A percentile compares a stretch with the other conserved stretches of the same genome.
Conservation (phyloP, 1,140 invertebrate species). For the Mactra quadrangularis region DNA sequence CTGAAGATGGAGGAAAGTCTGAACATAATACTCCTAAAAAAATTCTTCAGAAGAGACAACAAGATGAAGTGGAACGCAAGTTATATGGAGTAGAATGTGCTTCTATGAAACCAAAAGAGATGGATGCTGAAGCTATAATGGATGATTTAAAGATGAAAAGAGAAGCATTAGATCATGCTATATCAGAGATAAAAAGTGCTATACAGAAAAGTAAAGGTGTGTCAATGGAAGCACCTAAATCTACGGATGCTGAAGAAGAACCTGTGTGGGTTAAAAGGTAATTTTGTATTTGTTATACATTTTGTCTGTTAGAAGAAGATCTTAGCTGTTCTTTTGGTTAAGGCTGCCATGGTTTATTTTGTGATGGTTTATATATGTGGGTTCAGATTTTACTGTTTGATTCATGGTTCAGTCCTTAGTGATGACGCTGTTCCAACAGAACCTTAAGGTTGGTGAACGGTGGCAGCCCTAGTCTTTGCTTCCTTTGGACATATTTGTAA, state of each 20-base stretch:
- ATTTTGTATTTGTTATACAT: not conserved
- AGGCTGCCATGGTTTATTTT: too few species aligned
- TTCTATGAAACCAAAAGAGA: constrained; percentile 70
- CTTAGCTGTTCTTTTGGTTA: too few species aligned
- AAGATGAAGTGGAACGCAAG: constrained; percentile 74
- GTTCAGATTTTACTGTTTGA: too few species aligned
- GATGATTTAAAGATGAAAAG: constrained; percentile 79
- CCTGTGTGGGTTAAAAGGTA: constrained; percentile 83
- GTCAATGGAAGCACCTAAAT: constrained; percentile 76
- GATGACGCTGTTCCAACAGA: too few species aligned
- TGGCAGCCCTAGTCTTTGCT: too few species aligned
- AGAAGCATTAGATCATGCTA: constrained; percentile 89
- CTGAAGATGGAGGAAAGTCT: constrained; percentile 89
- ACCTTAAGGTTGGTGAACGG: too few species aligned
- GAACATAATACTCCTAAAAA: constrained; percentile 76
- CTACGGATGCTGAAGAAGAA: constrained; percentile 70
- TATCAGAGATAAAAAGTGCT: constrained; percentile 91
- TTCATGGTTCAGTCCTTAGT: too few species aligned
- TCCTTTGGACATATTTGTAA: too few species aligned
- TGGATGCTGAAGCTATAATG: constrained; percentile 80
- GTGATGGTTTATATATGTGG: too few species aligned
- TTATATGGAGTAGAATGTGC: constrained; percentile 60
- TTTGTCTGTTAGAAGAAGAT: too few species aligned
- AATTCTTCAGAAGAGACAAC: constrained; percentile 77
- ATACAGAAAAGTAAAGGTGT: constrained; percentile 89